These are phyloP conservation scores for Rhea americana DNA, from an alignment of 2,113 vertebrate species.

Conservation along the genomic window DNA sequence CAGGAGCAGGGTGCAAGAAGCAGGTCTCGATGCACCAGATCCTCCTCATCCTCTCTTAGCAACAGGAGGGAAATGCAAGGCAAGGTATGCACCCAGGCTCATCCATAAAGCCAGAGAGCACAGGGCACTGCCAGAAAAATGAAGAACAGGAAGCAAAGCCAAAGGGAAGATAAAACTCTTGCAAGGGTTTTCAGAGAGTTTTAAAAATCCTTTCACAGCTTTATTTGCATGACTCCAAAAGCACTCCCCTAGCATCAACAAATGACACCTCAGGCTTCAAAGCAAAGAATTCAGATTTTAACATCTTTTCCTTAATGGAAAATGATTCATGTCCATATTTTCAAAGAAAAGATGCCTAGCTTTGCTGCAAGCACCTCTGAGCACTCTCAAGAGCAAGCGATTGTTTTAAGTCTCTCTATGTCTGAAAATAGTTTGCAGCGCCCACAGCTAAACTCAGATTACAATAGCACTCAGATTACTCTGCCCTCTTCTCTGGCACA, in stretches of 20 bases:
- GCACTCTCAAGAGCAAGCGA: not conserved
- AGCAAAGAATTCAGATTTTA: not conserved
- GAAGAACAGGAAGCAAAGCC: not conserved
- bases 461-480: not conserved
- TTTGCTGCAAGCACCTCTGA: not conserved
- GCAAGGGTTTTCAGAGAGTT: not conserved
- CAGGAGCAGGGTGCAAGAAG: not conserved
- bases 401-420: not conserved
- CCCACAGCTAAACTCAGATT: slow-evolving; percentile 23
- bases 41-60: not conserved
- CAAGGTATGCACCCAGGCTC: not conserved
- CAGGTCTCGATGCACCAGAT: accelerated
- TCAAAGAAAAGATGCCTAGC: not conserved
- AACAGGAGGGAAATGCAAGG: not conserved
- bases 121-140: accelerated
- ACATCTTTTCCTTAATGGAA: not conserved
- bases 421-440: slow-evolving; percentile 27
- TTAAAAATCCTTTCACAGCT: not conserved
- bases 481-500: not conserved
- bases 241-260: not conserved
- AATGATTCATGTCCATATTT: not conserved
- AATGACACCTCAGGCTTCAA: slow-evolving; percentile 4
- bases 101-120: not conserved
- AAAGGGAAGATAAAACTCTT: not conserved
- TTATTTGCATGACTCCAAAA: not conserved